Conservation (phyloP, 2,888 invertebrate species). For the Calameuta idolon region DNA sequence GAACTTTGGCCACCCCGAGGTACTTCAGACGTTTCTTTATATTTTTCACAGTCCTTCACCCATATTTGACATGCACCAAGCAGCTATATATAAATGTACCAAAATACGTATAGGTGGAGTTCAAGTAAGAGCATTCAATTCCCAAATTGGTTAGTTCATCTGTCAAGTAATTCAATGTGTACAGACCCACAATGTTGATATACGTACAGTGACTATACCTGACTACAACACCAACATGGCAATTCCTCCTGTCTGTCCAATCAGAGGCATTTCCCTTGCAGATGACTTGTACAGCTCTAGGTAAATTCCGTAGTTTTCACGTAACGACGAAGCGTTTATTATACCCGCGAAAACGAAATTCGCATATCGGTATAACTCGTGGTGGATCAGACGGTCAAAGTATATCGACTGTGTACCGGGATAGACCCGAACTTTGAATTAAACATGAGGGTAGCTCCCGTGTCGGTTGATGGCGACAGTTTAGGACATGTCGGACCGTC, state of each 20-base stretch:
- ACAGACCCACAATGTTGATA: neutral
- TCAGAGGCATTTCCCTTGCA: neutral
- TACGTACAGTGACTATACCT: neutral
- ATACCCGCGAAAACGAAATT: neutral
- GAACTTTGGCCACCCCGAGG: neutral
- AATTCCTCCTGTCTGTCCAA: neutral
- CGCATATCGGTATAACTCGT: neutral
- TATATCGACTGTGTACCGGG: slow-evolving; percentile 20
- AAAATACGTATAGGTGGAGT: neutral
- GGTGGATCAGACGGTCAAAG: slow-evolving; percentile 17
- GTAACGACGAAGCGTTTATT: neutral
- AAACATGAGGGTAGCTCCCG: slow-evolving; percentile 30
- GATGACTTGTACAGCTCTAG: neutral
- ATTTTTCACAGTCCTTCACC: neutral
- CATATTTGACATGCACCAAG: neutral
- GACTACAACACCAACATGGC: neutral
- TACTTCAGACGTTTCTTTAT: neutral
- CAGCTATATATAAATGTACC: neutral
- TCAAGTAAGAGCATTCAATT: neutral
- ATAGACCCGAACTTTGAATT: slow-evolving; percentile 32
- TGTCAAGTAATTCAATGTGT: neutral
- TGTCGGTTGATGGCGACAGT: slow-evolving; percentile 29
- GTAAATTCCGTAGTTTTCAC: neutral
- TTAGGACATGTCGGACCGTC: slow-evolving; percentile 15
- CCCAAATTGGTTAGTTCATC: neutral